Percentiles rank a stretch among this genome's conserved stretches.
Conservation (phyloP, 1,140 invertebrate genomes). For the Drosophila simulans region DNA sequence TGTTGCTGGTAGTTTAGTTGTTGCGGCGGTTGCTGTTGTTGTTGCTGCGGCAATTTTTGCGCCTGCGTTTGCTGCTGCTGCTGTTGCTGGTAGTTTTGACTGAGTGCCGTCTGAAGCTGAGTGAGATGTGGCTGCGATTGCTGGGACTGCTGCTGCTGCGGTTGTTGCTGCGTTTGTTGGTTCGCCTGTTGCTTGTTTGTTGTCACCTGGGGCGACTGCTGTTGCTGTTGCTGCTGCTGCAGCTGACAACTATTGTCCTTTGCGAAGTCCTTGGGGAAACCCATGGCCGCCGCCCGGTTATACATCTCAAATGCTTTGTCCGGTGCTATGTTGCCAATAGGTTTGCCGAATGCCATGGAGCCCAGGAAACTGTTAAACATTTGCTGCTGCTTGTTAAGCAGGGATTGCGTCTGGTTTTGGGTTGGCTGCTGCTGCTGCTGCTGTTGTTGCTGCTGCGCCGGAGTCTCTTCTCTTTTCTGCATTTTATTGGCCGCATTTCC, state of each 20-base stretch:
- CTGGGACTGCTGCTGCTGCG: constrained; percentile 17
- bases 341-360: constrained; percentile 73
- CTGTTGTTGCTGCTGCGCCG: constrained; percentile 65
- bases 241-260: constrained; percentile 60
- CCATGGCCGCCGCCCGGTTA: constrained; percentile 79
- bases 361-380: constrained; percentile 82
- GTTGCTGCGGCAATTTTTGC: constrained; percentile 44
- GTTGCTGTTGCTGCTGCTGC: constrained; percentile 59
- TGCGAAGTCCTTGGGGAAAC: constrained; percentile 76
- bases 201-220: constrained; percentile 35
- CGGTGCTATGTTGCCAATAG: constrained; percentile 74
- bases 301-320: constrained; percentile 84
- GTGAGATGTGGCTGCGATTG: constrained; percentile 56
- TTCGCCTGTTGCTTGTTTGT: constrained; percentile 53
- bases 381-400: constrained; percentile 73
- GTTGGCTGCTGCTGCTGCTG: constrained; percentile 70
- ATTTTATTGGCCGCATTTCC: constrained; percentile 58
- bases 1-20: constrained; percentile 47
- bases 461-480: constrained; percentile 57
- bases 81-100: constrained; percentile 63
- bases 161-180: constrained; percentile 49
- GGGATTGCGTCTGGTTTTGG: constrained; percentile 42
- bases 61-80: constrained; percentile 47
- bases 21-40: constrained; percentile 47
- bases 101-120: constrained; percentile 61